A percentile compares a stretch with the other conserved stretches of the same genome.
phyloP scores from a whole-genome alignment of 1,140 invertebrate species.

The Mycetomoellerius zeteki region DNA sequence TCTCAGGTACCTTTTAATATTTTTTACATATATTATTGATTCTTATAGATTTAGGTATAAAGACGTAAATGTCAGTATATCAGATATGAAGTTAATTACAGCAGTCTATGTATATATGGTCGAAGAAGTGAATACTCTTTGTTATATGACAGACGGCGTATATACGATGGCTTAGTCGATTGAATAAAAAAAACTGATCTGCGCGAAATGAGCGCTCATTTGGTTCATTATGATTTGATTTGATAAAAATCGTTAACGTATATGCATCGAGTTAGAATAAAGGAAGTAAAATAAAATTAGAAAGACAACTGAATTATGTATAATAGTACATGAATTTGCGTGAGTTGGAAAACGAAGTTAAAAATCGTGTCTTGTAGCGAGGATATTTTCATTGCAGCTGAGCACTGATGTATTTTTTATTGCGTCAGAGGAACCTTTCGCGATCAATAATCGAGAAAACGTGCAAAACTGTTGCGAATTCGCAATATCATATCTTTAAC shows the following conservation, averaged over 20 bases:
- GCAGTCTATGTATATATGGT: too few species aligned
- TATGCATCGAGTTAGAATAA: neutral
- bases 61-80: too few species aligned
- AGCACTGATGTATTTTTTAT: constrained; percentile 17
- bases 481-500: neutral
- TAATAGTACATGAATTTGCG: neutral
- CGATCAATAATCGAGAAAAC: neutral
- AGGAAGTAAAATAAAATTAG: neutral
- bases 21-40: too few species aligned
- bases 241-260: neutral
- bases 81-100: too few species aligned
- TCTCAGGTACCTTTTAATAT: too few species aligned
- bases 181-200: neutral
- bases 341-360: constrained; percentile 1
- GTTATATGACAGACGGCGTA: neutral
- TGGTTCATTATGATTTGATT: neutral
- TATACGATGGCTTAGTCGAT: neutral
- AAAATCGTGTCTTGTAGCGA: neutral
- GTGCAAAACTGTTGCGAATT: neutral
- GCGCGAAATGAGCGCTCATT: neutral
- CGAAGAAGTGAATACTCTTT: neutral
- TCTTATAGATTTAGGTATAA: too few species aligned
- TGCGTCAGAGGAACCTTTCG: neutral
- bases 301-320: neutral
- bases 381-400: constrained; percentile 18